Evolutionary conservation across 2,797 vertebrate genomes (phyloP).

Genomic region (Picus viridis): DNA sequence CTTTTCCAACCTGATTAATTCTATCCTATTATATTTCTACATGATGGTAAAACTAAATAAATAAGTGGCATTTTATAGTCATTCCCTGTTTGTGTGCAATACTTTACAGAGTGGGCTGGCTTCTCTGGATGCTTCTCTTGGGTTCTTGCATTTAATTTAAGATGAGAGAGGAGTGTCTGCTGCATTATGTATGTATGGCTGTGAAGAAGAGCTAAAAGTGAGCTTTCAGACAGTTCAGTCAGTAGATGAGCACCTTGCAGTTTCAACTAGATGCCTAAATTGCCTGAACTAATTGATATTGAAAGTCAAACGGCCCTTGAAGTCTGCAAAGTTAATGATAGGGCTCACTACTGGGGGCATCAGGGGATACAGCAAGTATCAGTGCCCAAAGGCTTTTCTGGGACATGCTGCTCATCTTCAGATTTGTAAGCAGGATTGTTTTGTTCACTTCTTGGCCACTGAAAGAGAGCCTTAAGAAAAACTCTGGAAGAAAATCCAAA

Average conservation of each 20-base stretch:
- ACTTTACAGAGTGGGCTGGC: neutral
- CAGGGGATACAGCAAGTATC: neutral
- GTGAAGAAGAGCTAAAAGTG: neutral
- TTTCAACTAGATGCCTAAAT: neutral
- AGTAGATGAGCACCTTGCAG: neutral
- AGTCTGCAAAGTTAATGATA: neutral
- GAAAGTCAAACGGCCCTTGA: neutral
- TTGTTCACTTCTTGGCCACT: neutral
- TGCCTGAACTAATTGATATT: neutral
- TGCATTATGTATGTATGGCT: neutral
- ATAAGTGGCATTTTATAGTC: neutral
- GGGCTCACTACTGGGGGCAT: neutral
- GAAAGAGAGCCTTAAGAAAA: neutral
- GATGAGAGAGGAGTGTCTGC: neutral
- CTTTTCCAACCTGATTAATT: too few relatives aligned
- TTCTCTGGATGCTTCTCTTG: fast-evolving
- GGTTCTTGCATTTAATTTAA: neutral
- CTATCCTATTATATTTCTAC: neutral
- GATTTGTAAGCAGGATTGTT: neutral
- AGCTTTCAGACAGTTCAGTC: neutral
- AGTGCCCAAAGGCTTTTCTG: neutral
- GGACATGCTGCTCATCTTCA: neutral
- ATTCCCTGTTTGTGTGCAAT: neutral
- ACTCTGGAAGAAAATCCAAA: neutral
- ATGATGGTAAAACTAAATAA: neutral